These are phyloP conservation scores for Cinara cedri DNA, from an alignment of 2,888 invertebrate species.

Conservation along the genomic window DNA sequence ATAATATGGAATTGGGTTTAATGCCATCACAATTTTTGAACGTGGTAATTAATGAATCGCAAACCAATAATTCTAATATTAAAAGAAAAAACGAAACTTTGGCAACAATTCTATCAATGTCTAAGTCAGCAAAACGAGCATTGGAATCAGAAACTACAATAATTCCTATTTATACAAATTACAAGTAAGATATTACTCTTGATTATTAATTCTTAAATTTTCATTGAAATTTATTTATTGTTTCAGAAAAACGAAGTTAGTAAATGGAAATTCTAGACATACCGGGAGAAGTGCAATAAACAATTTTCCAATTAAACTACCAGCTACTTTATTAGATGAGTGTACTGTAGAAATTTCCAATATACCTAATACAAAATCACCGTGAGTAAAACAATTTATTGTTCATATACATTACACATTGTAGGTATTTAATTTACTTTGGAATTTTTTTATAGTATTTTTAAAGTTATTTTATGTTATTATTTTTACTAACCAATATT, in stretches of 20 bases:
- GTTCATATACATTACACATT: neutral
- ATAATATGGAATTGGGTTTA: slow-evolving; percentile 54
- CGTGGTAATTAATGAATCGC: slow-evolving; percentile 59
- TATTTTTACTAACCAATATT: no score
- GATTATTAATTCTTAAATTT: no score
- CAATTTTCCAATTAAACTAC: slow-evolving; percentile 58
- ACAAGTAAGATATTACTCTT: slow-evolving; percentile 22
- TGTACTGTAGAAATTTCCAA: slow-evolving; percentile 60
- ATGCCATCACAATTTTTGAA: slow-evolving; percentile 60
- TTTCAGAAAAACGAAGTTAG: slow-evolving; percentile 27
- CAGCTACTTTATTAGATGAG: slow-evolving; percentile 60
- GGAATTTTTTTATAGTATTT: no score
- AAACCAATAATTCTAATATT: slow-evolving; percentile 10
- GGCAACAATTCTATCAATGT: slow-evolving; percentile 9
- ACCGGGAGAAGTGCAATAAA: neutral
- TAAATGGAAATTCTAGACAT: neutral
- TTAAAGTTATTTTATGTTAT: no score
- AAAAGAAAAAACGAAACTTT: slow-evolving; percentile 27
- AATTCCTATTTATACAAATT: slow-evolving; percentile 40
- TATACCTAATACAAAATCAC: slow-evolving; percentile 27
- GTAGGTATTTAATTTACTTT: no score
- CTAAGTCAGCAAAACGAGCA: slow-evolving; percentile 34
- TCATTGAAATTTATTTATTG: neutral
- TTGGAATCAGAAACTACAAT: slow-evolving; percentile 39
- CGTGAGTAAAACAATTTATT: slow-evolving; percentile 53